Percentiles rank a stretch among this genome's conserved stretches.
phyloP scores from a whole-genome alignment of 2,797 vertebrate genomes.

The Enteromius fasciolatus region DNA sequence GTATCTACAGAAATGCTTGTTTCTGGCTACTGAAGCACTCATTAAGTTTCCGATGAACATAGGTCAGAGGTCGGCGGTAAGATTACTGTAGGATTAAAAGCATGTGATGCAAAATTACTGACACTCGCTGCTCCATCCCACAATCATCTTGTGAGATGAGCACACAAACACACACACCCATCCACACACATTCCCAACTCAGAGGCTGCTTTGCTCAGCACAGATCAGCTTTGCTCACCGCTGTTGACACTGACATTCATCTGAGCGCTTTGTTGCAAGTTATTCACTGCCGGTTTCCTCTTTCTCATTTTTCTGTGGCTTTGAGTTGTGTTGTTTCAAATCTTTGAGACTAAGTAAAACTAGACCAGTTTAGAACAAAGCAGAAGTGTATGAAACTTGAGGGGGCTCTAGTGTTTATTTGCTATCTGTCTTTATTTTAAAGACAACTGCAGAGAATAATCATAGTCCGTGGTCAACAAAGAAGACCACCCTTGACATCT shows the following conservation, averaged over 20 bases:
- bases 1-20: not conserved
- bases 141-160: not conserved
- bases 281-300: constrained; percentile 10
- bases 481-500: not conserved
- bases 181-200: not conserved
- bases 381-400: constrained; percentile 10
- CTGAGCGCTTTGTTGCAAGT: constrained; percentile 17
- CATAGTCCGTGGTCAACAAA: not conserved
- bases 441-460: not conserved
- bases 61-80: constrained; percentile 28
- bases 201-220: constrained; percentile 45
- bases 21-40: not conserved
- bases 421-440: not conserved
- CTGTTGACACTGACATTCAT: constrained; percentile 37
- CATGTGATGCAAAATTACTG: constrained; percentile 20
- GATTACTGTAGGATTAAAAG: constrained; percentile 44
- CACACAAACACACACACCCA: not conserved
- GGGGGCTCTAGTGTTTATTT: constrained; percentile 1
- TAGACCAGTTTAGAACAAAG: constrained; percentile 24
- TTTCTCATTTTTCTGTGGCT: constrained; percentile 9
- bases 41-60: not conserved
- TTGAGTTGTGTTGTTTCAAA: constrained; percentile 16
- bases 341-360: constrained; percentile 28
- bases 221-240: constrained; percentile 32
- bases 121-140: not conserved